These are phyloP conservation scores for Trichopoda pennipes DNA, from an alignment of 2,888 invertebrate species.

Conservation along the genomic window DNA sequence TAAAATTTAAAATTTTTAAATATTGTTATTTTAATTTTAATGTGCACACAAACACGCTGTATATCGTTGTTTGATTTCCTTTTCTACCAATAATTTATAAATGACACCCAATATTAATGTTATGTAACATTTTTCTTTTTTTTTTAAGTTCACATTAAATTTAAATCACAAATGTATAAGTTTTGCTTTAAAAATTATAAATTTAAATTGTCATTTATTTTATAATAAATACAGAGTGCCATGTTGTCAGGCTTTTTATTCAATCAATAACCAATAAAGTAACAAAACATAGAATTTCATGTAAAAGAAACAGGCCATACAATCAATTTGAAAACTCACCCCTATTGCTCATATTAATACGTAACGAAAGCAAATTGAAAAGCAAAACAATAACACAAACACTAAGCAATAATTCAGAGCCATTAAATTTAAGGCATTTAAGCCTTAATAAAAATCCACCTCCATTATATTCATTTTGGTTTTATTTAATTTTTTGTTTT, in stretches of 20 bases:
- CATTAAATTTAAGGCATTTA: slow-evolving; percentile 66
- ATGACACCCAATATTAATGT: slow-evolving; percentile 45
- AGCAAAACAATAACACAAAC: slow-evolving; percentile 13
- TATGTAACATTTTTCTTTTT: slow-evolving; percentile 29
- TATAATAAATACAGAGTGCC: slow-evolving; percentile 7
- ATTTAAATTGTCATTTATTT: slow-evolving; percentile 27
- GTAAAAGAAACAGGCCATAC: slow-evolving; percentile 10
- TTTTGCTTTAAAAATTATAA: neutral
- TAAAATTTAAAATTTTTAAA: slow-evolving; percentile 39
- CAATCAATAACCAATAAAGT: slow-evolving; percentile 47
- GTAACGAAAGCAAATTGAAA: slow-evolving; percentile 32
- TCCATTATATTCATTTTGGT: neutral
- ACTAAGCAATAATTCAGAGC: slow-evolving; percentile 43
- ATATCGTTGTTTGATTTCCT: neutral
- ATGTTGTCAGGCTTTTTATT: neutral
- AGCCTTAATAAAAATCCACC: slow-evolving; percentile 52
- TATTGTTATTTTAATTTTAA: slow-evolving; percentile 2
- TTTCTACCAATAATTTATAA: slow-evolving; percentile 38
- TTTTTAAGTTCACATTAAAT: slow-evolving; percentile 15
- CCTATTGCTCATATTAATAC: neutral
- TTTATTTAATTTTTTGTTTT: neutral
- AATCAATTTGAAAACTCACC: slow-evolving; percentile 63
- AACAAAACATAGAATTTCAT: slow-evolving; percentile 27
- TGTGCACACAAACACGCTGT: neutral
- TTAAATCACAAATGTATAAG: neutral